A percentile compares a stretch with the other conserved stretches of the same genome.
Conservation (phyloP, 1,140 invertebrate genomes). For the Drosophila ananassae region DNA sequence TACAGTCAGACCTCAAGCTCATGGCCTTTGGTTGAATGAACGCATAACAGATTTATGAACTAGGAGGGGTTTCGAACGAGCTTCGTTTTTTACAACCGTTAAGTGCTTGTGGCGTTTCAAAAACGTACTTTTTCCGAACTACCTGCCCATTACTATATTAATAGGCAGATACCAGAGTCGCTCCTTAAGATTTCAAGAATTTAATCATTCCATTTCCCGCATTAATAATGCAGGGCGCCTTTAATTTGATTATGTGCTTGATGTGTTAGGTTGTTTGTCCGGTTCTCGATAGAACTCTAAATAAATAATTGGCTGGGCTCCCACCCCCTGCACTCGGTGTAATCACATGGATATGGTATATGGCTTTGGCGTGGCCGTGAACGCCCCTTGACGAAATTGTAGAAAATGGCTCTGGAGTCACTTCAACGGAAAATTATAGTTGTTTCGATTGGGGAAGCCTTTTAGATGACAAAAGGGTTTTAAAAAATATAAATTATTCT, state of each 20-base stretch:
- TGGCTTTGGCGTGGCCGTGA: slow-evolving; percentile 17
- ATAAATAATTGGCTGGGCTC: slow-evolving; percentile 23
- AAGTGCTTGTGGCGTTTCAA: too few species aligned
- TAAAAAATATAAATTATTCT: background rate
- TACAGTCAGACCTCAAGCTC: slow-evolving; percentile 14
- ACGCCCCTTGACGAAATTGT: slow-evolving; percentile 15
- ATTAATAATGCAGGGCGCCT: slow-evolving; percentile 22
- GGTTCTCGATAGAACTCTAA: slow-evolving; percentile 5
- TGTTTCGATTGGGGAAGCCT: background rate
- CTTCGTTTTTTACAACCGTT: background rate
- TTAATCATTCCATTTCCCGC: background rate
- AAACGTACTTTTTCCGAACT: too few species aligned
- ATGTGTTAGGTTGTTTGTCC: slow-evolving; percentile 1
- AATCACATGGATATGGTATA: background rate
- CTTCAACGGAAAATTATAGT: slow-evolving; percentile 27
- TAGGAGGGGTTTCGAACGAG: background rate
- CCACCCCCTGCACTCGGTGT: background rate
- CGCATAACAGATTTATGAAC: slow-evolving; percentile 30
- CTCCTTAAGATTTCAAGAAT: too few species aligned
- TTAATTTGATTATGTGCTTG: slow-evolving; percentile 20
- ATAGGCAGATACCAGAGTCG: too few species aligned
- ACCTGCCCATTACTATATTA: too few species aligned
- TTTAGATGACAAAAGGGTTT: background rate
- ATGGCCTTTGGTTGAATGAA: slow-evolving; percentile 62
- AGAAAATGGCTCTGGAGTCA: slow-evolving; percentile 5